Evolutionary conservation across 2,113 vertebrate genomes (phyloP).

Genomic region (Gymnarchus niloticus): DNA sequence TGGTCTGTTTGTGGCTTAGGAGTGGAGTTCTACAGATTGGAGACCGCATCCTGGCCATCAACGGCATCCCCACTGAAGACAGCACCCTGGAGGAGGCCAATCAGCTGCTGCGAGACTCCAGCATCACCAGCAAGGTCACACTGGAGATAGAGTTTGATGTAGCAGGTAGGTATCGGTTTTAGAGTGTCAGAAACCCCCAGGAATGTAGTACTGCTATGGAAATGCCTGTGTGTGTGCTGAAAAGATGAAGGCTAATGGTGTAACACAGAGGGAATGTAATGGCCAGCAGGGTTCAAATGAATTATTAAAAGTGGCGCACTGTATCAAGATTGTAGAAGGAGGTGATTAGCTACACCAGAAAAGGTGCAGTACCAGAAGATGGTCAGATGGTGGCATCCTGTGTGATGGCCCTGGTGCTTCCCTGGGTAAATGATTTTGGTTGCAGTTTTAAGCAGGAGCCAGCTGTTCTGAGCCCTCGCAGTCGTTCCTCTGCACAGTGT

Average conservation of each 20-base stretch:
- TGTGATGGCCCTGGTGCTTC: too few relatives aligned
- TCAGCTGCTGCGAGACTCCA: slow-evolving; percentile 92
- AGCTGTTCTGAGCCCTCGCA: not conserved
- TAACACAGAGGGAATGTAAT: not conserved
- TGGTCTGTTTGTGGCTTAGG: slow-evolving; percentile 49
- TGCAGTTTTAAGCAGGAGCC: too few relatives aligned
- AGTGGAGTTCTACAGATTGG: slow-evolving; percentile 96
- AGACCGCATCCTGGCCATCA: slow-evolving; percentile 91
- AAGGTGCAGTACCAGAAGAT: not conserved
- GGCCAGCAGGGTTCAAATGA: not conserved
- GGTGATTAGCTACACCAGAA: not conserved
- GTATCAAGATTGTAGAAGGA: not conserved
- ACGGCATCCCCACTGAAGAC: slow-evolving; percentile 90
- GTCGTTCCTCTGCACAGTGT: not conserved
- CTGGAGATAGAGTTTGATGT: slow-evolving; percentile 99
- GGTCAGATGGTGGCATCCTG: too few relatives aligned
- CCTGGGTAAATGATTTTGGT: too few relatives aligned
- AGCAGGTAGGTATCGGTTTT: slow-evolving; percentile 73
- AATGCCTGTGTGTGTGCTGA: not conserved
- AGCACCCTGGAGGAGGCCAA: slow-evolving; percentile 96
- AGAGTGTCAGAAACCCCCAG: too few relatives aligned
- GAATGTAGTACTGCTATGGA: not conserved
- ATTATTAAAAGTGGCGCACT: not conserved
- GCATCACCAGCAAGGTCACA: slow-evolving; percentile 87
- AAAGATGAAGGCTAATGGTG: not conserved